Evolutionary conservation across 2,888 invertebrate species (phyloP).

Genomic region (Petrolisthes manimaculis): DNA sequence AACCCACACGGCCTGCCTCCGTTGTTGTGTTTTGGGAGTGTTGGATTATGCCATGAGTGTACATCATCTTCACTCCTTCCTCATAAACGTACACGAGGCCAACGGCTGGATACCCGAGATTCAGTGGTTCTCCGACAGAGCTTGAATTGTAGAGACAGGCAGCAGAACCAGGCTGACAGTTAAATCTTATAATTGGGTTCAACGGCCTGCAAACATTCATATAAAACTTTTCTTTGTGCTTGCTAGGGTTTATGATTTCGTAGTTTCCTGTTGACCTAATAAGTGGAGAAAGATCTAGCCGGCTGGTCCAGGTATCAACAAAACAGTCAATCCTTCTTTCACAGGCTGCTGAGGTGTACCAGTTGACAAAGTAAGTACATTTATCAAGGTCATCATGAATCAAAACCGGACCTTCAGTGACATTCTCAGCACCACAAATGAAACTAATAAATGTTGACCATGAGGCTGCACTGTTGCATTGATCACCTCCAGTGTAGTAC

Average conservation of each 20-base stretch:
- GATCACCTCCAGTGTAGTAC: slow-evolving; percentile 49
- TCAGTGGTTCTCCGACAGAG: neutral
- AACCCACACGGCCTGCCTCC: too few species aligned
- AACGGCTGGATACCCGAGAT: slow-evolving; percentile 43
- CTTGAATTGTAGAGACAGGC: slow-evolving; percentile 39
- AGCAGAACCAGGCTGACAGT: slow-evolving; percentile 58
- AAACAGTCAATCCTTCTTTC: slow-evolving; percentile 58
- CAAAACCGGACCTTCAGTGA: slow-evolving; percentile 46
- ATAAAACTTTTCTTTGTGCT: slow-evolving; percentile 55
- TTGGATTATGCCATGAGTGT: slow-evolving; percentile 59
- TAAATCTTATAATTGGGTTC: slow-evolving; percentile 52
- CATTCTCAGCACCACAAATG: slow-evolving; percentile 59
- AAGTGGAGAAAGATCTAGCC: slow-evolving; percentile 56
- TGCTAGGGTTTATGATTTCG: slow-evolving; percentile 43
- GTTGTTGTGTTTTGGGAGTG: too few species aligned
- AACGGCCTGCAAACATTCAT: slow-evolving; percentile 63
- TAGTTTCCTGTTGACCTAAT: slow-evolving; percentile 56
- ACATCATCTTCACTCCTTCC: slow-evolving; percentile 50
- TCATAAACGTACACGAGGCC: slow-evolving; percentile 21
- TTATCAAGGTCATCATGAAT: slow-evolving; percentile 48
- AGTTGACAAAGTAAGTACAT: slow-evolving; percentile 60
- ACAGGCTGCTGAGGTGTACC: slow-evolving; percentile 62
- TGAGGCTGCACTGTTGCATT: slow-evolving; percentile 38
- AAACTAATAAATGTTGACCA: slow-evolving; percentile 62
- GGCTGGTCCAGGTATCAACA: slow-evolving; percentile 49